Evolutionary conservation across 1,140 invertebrate species (phyloP).

Genomic region (Ceratosolen solmsi): DNA sequence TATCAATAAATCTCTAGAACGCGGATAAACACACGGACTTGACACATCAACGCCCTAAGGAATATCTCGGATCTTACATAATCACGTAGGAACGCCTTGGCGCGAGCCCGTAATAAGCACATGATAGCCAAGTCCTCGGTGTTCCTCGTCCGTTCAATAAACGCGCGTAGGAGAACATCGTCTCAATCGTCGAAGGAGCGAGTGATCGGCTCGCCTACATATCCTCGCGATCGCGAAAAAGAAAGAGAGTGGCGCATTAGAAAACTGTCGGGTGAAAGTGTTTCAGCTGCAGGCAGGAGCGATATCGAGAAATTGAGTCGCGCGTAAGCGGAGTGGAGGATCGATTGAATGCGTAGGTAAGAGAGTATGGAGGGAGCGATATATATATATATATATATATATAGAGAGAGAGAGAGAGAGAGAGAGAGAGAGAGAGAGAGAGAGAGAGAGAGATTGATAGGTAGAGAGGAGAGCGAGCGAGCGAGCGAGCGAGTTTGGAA

Average conservation of each 20-base stretch:
- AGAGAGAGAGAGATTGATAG: too few species aligned
- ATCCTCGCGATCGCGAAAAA: background rate
- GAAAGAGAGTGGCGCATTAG: slow-evolving; percentile 57
- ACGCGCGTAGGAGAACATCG: background rate
- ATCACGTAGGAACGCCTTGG: background rate
- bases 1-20: background rate
- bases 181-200: background rate
- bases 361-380: too few species aligned
- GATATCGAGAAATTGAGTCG: slow-evolving; percentile 44
- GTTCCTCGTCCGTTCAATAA: too few species aligned
- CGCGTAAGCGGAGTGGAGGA: background rate
- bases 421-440: too few species aligned
- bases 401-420: too few species aligned
- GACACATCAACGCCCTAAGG: too few species aligned
- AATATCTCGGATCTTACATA: background rate
- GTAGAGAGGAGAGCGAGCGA: background rate
- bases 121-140: background rate
- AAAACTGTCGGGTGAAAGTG: slow-evolving; percentile 69
- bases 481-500: background rate
- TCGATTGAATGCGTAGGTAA: slow-evolving; percentile 8
- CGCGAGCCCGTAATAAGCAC: too few species aligned
- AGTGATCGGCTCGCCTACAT: background rate
- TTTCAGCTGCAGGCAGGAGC: slow-evolving; percentile 52
- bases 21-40: background rate
- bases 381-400: too few species aligned